Conservation (phyloP, 2,888 invertebrate genomes). For the Julus scanicus region DNA sequence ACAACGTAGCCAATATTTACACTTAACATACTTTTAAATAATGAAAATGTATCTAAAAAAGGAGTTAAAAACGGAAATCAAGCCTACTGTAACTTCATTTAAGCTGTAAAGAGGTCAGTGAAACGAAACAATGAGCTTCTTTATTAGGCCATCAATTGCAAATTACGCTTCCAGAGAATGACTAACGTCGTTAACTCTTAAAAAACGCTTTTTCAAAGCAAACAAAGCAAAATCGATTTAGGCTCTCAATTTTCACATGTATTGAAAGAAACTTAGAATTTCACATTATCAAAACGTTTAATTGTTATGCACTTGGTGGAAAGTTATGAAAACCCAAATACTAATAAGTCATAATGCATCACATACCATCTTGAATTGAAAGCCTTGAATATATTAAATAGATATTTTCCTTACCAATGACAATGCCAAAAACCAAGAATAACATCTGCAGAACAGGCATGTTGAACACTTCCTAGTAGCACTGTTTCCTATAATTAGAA, state of each 20-base stretch:
- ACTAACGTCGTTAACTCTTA: background rate
- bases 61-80: no score
- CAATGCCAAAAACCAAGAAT: conserved; percentile 15
- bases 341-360: background rate
- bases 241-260: background rate
- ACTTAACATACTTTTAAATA: no score
- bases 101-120: no score
- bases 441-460: background rate
- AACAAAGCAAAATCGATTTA: background rate
- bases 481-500: background rate
- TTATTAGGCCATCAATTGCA: no score
- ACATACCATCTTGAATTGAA: background rate
- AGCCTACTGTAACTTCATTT: no score
- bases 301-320: background rate
- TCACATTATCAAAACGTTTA: background rate
- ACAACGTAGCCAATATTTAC: no score
- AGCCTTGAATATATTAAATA: background rate
- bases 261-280: background rate
- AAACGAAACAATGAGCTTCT: no score
- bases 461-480: background rate
- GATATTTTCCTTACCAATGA: background rate
- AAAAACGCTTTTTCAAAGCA: background rate
- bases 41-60: no score
- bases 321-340: background rate
- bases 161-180: background rate